Percentiles rank a stretch among this genome's conserved stretches.
Conservation (phyloP, 2,888 invertebrate species). For the Synergus umbraculus region DNA sequence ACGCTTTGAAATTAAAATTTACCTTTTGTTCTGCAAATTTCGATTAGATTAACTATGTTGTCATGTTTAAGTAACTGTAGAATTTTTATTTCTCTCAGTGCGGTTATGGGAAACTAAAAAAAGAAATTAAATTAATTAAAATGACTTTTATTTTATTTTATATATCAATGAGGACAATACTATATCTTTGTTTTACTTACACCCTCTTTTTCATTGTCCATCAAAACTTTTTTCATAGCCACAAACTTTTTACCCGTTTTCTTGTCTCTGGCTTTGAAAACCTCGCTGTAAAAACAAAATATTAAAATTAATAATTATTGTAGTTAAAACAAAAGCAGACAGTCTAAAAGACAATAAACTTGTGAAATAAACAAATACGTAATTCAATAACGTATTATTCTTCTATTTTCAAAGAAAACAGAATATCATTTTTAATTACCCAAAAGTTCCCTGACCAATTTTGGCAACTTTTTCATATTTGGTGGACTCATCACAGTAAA, state of each 20-base stretch:
- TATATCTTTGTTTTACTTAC: conserved; percentile 78
- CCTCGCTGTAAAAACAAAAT: conserved; percentile 84
- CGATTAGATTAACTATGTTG: conserved; percentile 21
- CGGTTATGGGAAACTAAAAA: conserved; percentile 31
- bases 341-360: too few species aligned
- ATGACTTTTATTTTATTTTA: background rate
- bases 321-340: too few species aligned
- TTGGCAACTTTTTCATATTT: conserved; percentile 98
- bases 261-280: conserved; percentile 96
- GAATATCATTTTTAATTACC: conserved; percentile 80
- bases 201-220: conserved; percentile 99
- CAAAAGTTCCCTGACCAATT: conserved; percentile 99
- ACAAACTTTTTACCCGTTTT: conserved; percentile 93
- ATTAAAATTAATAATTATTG: too few species aligned
- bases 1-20: background rate
- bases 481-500: conserved; percentile 92
- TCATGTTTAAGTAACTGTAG: conserved; percentile 16
- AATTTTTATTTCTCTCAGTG: conserved; percentile 35
- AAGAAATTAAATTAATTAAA: background rate
- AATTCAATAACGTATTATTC: too few species aligned
- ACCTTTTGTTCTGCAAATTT: conserved; percentile 37
- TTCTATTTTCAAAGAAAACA: too few species aligned
- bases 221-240: conserved; percentile 98
- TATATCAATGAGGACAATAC: background rate
- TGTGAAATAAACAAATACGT: too few species aligned